Evolutionary conservation across 2,888 invertebrate genomes (phyloP), one percentile per base, ranked within the genome.

Genomic region (Amphimallon solstitiale): DNA sequence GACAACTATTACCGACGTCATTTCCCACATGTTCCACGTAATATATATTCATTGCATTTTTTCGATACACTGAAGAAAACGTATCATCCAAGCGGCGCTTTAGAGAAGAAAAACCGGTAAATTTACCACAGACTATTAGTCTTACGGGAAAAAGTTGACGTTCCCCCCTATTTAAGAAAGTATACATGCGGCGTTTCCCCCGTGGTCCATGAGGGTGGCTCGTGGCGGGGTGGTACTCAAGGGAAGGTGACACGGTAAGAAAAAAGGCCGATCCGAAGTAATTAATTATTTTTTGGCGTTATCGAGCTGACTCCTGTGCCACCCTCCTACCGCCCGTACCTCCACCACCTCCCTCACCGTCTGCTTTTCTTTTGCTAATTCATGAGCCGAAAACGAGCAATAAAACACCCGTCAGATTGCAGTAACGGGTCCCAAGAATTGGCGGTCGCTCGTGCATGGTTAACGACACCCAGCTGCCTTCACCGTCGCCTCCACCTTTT

Each of bases 231-330:
- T n/a, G n/a, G n/a, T n/a, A n/a, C 79, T 78, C 78, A 79, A 76
- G 72, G 17, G 15, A 19, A 23, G 34, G 10, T 38, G 23, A 29
- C 29, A 29, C 29, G 29, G 48, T 37, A 68, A 74, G 74, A 77
- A 80, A 77, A 79, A 79, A 84, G 85, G 85, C 76, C 76, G 86
- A 87, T 87, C 87, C 86, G 87, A 86, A 86, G 86, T 88, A 88
- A 88, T 88, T 88, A 88, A 88, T 88, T 88, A 88, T 88, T 88
- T 71, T 88, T 88, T 87, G 88, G 87, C 88, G 86, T 88, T 87
- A 88, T 88, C 87, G 87, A 86, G 83, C 85, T 9, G 29, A 29
- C 29, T 29, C 29, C 29, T 29, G 7, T 29, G 56, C 43, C 23
- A 34, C 51, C 10, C 14, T 29, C 10, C 14, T 29, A 23, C 34